phyloP scores from a whole-genome alignment of 2,113 vertebrate species.

The Sylvietta virens region DNA sequence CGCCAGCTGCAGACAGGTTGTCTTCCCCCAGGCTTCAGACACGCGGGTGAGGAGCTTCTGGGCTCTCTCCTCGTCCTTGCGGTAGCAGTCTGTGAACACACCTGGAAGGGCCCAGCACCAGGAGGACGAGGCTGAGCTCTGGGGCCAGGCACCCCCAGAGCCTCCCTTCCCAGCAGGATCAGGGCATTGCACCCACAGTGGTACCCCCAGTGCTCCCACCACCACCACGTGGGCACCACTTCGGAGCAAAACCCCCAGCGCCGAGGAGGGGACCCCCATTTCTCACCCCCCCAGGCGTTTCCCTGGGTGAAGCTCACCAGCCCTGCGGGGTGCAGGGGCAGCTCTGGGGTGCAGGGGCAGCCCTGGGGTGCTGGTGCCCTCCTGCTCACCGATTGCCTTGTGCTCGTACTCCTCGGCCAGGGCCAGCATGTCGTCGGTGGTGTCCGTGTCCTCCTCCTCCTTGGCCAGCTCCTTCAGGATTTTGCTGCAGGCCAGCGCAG shows the following conservation, averaged over 20 bases:
- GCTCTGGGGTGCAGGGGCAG: background rate
- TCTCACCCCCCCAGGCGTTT: background rate
- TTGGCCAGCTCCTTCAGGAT: slow-evolving; percentile 87
- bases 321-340: too few relatives aligned
- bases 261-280: rapidly evolving
- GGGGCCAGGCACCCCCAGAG: rapidly evolving
- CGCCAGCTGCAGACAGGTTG: slow-evolving; percentile 87
- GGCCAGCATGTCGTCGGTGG: slow-evolving; percentile 76
- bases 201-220: background rate
- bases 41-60: slow-evolving; percentile 83
- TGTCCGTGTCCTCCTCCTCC: slow-evolving; percentile 82
- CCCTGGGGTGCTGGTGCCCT: background rate
- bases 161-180: background rate
- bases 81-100: slow-evolving; percentile 87
- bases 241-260: rapidly evolving
- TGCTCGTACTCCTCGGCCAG: slow-evolving; percentile 82
- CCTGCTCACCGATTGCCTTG: slow-evolving; percentile 80
- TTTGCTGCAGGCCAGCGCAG: slow-evolving; percentile 89
- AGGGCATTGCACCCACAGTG: background rate
- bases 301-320: background rate
- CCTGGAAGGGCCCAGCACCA: slow-evolving; percentile 23
- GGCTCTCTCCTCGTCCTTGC: slow-evolving; percentile 79
- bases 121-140: background rate
- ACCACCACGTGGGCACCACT: rapidly evolving
- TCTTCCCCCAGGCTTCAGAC: slow-evolving; percentile 86